Conservation (phyloP, 2,797 vertebrate genomes). For the Hafferia zeledoni region DNA sequence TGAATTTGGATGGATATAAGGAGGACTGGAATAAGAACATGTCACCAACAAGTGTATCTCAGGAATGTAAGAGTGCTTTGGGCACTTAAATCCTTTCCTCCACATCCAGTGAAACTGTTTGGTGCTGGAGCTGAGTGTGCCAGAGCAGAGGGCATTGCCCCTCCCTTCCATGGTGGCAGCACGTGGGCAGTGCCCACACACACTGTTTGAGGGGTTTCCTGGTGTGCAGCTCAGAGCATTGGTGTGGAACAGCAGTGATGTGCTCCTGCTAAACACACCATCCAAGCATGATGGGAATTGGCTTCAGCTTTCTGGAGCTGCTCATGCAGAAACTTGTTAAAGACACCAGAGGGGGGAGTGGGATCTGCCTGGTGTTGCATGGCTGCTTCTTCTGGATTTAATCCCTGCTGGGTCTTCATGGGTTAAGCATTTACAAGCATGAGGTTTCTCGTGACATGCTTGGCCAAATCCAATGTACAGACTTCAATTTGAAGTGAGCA, state of each 20-base stretch:
- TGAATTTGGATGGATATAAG: background rate
- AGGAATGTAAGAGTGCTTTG: background rate
- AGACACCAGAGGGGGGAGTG: background rate
- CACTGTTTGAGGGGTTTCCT: background rate
- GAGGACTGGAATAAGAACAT: background rate
- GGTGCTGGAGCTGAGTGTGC: background rate
- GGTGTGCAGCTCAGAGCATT: background rate
- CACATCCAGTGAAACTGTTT: background rate
- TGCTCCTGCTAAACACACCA: background rate
- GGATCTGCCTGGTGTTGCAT: background rate
- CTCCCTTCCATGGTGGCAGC: background rate
- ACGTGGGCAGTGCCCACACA: accelerated
- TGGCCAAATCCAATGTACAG: background rate
- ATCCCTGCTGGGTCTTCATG: background rate
- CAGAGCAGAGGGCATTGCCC: background rate
- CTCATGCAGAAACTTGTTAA: background rate
- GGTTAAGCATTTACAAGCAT: conserved; percentile 45
- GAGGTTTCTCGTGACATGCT: conserved; percentile 15
- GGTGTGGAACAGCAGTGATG: background rate
- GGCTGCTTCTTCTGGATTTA: background rate
- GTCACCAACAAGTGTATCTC: accelerated
- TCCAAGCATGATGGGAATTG: background rate
- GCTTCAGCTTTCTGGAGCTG: background rate
- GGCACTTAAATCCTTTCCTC: background rate
- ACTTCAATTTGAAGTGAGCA: conserved; percentile 31